Conservation (phyloP, 2,797 vertebrate species). For the Rhabdomys pumilio region DNA sequence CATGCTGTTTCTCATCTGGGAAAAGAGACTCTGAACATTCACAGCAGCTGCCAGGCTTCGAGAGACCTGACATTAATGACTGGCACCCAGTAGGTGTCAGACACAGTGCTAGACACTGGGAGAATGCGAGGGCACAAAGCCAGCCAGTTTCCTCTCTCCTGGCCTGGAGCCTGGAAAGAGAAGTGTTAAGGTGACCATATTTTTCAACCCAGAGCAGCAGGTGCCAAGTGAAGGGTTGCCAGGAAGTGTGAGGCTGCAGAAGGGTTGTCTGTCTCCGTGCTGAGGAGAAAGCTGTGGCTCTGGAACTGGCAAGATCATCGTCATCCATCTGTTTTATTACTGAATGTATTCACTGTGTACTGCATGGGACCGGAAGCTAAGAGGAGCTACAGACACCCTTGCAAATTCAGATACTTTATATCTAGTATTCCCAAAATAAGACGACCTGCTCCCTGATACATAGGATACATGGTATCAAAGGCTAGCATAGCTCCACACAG, state of each 20-base stretch:
- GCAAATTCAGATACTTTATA: neutral
- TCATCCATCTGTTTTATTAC: neutral
- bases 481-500: neutral
- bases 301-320: neutral
- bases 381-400: rapidly evolving
- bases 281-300: neutral
- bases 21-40: neutral
- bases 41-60: neutral
- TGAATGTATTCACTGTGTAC: neutral
- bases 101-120: neutral
- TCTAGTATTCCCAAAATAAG: neutral
- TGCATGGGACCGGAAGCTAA: no score
- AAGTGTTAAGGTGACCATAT: neutral
- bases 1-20: rapidly evolving
- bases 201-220: neutral
- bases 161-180: neutral
- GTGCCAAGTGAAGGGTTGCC: neutral
- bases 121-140: neutral
- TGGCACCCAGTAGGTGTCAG: neutral
- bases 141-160: neutral
- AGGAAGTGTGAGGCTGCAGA: neutral
- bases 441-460: neutral
- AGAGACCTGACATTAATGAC: neutral
- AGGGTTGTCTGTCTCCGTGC: neutral
- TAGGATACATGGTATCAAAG: neutral